Evolutionary conservation across 2,797 vertebrate genomes (phyloP).

Genomic region (Sebastiscus tertius): DNA sequence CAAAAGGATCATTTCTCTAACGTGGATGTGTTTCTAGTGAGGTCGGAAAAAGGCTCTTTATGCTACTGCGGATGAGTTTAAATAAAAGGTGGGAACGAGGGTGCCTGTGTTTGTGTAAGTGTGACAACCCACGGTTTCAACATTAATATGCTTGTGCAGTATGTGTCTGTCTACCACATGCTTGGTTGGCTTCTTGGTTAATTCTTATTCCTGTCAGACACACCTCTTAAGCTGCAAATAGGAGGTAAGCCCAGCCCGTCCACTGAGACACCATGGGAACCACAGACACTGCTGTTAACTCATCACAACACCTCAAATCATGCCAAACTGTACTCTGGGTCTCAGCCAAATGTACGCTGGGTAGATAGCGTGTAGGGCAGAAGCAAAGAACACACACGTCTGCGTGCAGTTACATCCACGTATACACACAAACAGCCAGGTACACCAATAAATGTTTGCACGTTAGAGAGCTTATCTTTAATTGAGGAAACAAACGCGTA

Average conservation of each 20-base stretch:
- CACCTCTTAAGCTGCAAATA: conserved; percentile 23
- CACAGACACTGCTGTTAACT: conserved; percentile 53
- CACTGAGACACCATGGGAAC: conserved; percentile 53
- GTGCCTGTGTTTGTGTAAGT: conserved; percentile 1
- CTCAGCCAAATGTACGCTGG: conserved; percentile 23
- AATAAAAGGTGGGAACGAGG: conserved; percentile 26
- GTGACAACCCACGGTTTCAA: background rate
- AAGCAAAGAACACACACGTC: conserved; percentile 17
- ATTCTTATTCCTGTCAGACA: conserved; percentile 47
- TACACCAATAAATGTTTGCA: conserved; percentile 26
- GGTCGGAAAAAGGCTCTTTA: background rate
- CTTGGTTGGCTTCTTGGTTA: background rate
- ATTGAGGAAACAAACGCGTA: conserved; percentile 43
- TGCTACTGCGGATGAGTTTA: background rate
- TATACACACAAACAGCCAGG: background rate
- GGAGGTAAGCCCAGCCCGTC: conserved; percentile 13
- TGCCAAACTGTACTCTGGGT: conserved; percentile 12
- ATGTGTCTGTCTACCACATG: conserved; percentile 15
- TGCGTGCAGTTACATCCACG: conserved; percentile 4
- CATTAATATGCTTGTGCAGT: conserved; percentile 6
- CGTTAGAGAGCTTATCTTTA: conserved; percentile 54
- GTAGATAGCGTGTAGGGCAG: background rate
- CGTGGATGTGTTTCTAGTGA: background rate
- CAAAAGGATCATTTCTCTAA: conserved; percentile 7
- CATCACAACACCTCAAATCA: conserved; percentile 53